Evolutionary conservation across 2,797 vertebrate species (phyloP), one percentile per base, ranked within the genome.

Genomic region (Chromobotia macracanthus): DNA sequence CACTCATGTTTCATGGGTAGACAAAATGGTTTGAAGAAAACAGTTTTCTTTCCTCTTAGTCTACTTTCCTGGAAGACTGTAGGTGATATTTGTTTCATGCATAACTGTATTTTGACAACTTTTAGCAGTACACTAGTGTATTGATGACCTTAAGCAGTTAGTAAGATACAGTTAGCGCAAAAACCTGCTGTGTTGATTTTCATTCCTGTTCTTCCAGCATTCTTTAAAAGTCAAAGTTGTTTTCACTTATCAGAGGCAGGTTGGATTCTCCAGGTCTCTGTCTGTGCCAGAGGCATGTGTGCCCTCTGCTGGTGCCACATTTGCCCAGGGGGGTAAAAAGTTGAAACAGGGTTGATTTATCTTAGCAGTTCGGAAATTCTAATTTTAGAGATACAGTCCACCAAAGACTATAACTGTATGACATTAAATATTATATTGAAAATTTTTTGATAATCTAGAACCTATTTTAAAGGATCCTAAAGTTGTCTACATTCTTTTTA

Each of bases 221-320:
- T 56, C 21, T 13, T 23, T 23, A 56, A 23, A 56, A 38, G 35
- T 38, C 35, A 38, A 38, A 38, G 18, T 19, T 19, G 7, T 7
- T 9, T 7, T 55, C 51, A 21, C 51, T 10, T 0, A 55, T 55
- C 51, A 19, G 6, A n/a, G 8, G 8, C 16, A 51, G 5, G 16
- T 51, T 53, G 1, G 7, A 53, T 19, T 9, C 8, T 7, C 35
- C 7, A 9, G 31, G 31, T n/a, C n/a, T n/a, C n/a, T n/a, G 31
- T 31, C 31, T 31, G 31, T 38, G 35, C 6, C 35, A 38, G 35
- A 38, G 35, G 35, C 16, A 23, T 18, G 7, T 55, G 74, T 44
- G 51, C 65, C 75, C 75, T 77, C 65, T 77, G 51, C 64, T 68
- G 64, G 64, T 56, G 55, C 55, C 55, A 56, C 10, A 56, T 56